phyloP scores from a whole-genome alignment of 2,888 invertebrate genomes.

The Diadegma fenestrale region DNA sequence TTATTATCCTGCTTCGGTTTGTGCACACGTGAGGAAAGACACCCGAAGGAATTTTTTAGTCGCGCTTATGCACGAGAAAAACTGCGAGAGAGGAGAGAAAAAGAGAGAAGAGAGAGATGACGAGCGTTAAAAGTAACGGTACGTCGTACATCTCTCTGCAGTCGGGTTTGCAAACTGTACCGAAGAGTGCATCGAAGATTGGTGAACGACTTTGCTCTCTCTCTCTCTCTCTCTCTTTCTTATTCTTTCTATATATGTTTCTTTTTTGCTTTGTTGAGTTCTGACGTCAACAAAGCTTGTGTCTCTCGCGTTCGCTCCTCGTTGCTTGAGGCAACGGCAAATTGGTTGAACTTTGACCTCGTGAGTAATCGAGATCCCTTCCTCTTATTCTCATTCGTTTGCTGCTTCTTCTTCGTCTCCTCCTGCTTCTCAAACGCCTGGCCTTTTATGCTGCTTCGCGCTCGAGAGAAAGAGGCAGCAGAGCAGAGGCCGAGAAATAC shows the following conservation, averaged over 20 bases:
- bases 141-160: slow-evolving; percentile 26
- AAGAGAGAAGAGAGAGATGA: slow-evolving; percentile 3
- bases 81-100: neutral
- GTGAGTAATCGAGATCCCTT: slow-evolving; percentile 76
- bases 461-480: neutral
- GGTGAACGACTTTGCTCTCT: slow-evolving; percentile 48
- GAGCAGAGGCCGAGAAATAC: neutral
- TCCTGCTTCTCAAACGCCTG: slow-evolving; percentile 10
- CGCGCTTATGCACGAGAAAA: neutral
- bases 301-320: slow-evolving; percentile 43
- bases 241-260: neutral
- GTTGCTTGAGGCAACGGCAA: slow-evolving; percentile 69
- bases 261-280: slow-evolving; percentile 46
- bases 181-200: slow-evolving; percentile 50
- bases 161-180: slow-evolving; percentile 15
- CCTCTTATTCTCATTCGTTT: slow-evolving; percentile 30
- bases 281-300: slow-evolving; percentile 71
- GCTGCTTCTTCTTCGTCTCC: slow-evolving; percentile 58
- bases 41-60: slow-evolving; percentile 14
- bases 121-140: slow-evolving; percentile 36
- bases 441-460: slow-evolving; percentile 16
- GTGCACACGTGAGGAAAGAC: slow-evolving; percentile 8
- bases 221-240: slow-evolving; percentile 25
- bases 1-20: slow-evolving; percentile 50
- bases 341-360: slow-evolving; percentile 79